Base-by-base conservation (phyloP, 37 sponge, comb jelly and placozoan genomes). In the Beroe forskalii region DNA sequence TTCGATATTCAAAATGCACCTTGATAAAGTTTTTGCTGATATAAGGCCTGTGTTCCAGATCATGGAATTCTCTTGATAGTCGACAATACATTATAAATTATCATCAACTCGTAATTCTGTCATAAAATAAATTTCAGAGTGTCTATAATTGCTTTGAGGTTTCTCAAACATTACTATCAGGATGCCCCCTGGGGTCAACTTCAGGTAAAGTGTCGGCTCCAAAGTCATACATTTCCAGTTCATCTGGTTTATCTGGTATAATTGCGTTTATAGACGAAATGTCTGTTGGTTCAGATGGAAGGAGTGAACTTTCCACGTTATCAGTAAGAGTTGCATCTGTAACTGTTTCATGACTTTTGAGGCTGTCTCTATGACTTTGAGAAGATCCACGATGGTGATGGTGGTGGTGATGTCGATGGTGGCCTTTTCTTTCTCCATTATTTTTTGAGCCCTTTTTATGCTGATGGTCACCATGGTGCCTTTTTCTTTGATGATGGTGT, bases 181-280 rank as follows among this genome's bases (percentile, higher is more conserved):
- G 86, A 43, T 80, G 86, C 2, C 55, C 30, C 55, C 55, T 32
- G 42, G 86, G 86, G 86, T 80, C 86, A 1, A 44, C 44, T 38
- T 44, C 86, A 22, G 86, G 86, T 48, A 25, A 20, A 1, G 86
- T 44, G 55, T 80, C 40, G 12, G 55, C 55, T 25, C 86, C 86
- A 30, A 80, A 80, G 42, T 80, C 86, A 23, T 44, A 80, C 86
- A 80, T 44, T 80, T 80, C 24, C 86, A 80, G 48, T 14, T 80
- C 86, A 43, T 80, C 86, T 25, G 86, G 86, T 33, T 69, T 69
- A 36, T 69, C 72, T 0, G 32, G 72, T 6, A 33, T 37, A 48
- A 48, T 48, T 12, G 12, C 55, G 55, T 12, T 48, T 4, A 32
- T 37, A 4, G 72, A 2, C 20, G 33, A 19, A 17, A 27, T 69